A percentile compares a stretch with the other conserved stretches of the same genome.
Conservation (phyloP, 2,797 vertebrate species). For the Steatocranus sp. region DNA sequence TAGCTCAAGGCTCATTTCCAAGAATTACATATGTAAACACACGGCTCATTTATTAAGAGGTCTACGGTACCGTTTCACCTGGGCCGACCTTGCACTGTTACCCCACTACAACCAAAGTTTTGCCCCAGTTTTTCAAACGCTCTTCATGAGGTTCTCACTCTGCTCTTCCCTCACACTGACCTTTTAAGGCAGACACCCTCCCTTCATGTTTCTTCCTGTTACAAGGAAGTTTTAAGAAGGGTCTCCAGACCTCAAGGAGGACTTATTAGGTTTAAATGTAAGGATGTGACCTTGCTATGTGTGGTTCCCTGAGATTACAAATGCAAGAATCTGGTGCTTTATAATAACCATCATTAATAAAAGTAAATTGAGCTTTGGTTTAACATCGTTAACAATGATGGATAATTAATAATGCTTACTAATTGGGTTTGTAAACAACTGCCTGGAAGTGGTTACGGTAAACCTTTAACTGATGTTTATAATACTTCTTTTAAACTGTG, state of each 20-base stretch:
- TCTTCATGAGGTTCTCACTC: neutral
- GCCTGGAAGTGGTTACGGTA: neutral
- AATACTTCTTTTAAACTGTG: neutral
- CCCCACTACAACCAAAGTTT: neutral
- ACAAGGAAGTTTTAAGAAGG: neutral
- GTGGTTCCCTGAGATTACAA: neutral
- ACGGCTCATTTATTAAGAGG: neutral
- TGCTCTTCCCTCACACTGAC: neutral
- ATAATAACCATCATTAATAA: neutral
- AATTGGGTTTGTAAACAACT: neutral
- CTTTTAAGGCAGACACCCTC: neutral
- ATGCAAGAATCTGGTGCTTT: neutral
- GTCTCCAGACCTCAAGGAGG: neutral
- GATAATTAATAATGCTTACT: neutral
- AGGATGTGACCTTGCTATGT: neutral
- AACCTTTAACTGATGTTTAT: neutral
- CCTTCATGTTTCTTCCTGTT: neutral
- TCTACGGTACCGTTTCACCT: neutral
- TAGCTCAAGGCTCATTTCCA: neutral
- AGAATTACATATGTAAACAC: neutral
- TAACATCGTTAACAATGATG: fast-evolving
- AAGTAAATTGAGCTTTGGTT: neutral
- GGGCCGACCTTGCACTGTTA: neutral
- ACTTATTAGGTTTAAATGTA: neutral
- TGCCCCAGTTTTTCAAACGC: slow-evolving; percentile 1